Conservation (phyloP, 2,797 vertebrate species). For the Brachyalestes nurse region DNA sequence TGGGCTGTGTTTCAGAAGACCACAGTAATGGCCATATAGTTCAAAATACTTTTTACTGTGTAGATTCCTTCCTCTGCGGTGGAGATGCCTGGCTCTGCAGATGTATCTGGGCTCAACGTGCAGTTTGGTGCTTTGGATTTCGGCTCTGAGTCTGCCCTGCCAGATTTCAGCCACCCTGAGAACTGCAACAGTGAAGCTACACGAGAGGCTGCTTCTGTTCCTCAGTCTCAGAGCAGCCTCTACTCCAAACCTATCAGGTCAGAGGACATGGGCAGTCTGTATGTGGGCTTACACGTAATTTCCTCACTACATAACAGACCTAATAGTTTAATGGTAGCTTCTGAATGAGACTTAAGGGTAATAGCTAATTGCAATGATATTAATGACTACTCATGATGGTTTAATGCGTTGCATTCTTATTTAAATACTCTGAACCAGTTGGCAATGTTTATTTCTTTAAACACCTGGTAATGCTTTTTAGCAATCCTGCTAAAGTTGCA, state of each 20-base stretch:
- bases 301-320: no score
- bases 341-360: no score
- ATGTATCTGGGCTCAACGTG: constrained; percentile 91
- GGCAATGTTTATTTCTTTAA: no score
- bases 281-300: not conserved
- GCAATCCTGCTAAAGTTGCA: no score
- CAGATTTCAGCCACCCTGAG: constrained; percentile 85
- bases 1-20: not conserved
- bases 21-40: not conserved
- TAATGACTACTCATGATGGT: no score
- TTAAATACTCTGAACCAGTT: no score
- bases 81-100: constrained; percentile 94
- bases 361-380: no score
- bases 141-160: constrained; percentile 87
- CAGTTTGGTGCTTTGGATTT: constrained; percentile 97
- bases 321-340: no score
- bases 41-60: not conserved
- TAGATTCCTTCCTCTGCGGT: constrained; percentile 94
- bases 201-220: constrained; percentile 73
- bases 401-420: no score
- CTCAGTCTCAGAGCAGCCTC: constrained; percentile 81
- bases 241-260: constrained; percentile 92
- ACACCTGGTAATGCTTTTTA: no score
- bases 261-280: not conserved
- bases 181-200: constrained; percentile 73